These are phyloP conservation scores for Microtus richardsoni DNA, from an alignment of 2,113 vertebrate species.

Conservation along the genomic window DNA sequence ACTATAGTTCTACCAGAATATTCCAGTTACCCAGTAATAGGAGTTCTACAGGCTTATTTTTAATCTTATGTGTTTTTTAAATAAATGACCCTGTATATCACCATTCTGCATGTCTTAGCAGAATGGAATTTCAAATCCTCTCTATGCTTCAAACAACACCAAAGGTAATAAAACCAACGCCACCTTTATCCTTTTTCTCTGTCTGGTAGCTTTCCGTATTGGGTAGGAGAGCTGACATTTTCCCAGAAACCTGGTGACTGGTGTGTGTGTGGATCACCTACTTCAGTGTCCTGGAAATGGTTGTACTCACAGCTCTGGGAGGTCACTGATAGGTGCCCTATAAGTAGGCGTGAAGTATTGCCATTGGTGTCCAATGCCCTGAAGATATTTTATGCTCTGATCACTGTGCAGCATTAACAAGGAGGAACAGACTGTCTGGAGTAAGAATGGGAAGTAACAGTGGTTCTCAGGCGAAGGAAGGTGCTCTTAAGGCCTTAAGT, in stretches of 20 bases:
- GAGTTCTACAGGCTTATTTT: background rate
- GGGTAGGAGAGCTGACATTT: background rate
- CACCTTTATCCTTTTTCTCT: background rate
- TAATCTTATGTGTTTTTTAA: background rate
- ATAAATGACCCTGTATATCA: background rate
- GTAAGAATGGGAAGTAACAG: background rate
- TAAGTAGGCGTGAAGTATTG: background rate
- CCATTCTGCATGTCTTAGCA: background rate
- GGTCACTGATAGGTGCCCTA: background rate
- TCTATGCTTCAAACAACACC: background rate
- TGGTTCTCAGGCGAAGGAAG: background rate
- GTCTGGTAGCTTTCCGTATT: background rate
- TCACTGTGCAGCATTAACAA: background rate
- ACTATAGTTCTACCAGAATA: background rate
- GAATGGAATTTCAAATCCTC: background rate
- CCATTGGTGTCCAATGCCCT: background rate
- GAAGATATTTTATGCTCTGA: background rate
- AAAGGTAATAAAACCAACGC: background rate
- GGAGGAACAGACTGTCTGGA: background rate
- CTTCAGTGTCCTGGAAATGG: background rate
- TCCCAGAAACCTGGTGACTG: background rate
- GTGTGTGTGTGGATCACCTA: background rate
- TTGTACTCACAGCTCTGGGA: background rate
- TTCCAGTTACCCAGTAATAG: background rate
- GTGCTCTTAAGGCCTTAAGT: background rate